These are phyloP conservation scores for Conchocele bisecta DNA, from an alignment of 2,888 invertebrate species.

Conservation along the genomic window DNA sequence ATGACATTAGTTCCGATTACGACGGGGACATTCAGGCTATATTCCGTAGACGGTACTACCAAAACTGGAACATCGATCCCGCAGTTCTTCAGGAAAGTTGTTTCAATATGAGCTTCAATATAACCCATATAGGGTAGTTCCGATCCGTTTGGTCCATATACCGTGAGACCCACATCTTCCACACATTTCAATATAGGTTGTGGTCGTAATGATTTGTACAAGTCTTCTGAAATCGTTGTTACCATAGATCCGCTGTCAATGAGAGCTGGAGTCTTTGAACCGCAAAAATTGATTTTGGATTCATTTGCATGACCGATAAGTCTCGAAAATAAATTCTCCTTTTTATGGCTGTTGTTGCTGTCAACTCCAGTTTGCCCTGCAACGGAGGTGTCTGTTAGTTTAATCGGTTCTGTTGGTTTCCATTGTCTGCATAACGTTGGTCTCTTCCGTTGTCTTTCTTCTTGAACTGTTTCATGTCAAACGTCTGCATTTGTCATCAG, in stretches of 20 bases:
- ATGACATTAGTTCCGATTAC: neutral
- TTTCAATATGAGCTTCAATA: neutral
- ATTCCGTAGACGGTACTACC: neutral
- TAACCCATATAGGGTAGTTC: neutral
- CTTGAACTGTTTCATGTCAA: no score
- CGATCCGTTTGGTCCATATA: neutral
- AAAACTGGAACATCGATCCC: neutral
- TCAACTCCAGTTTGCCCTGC: no score
- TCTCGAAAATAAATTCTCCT: neutral
- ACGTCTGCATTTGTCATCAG: no score
- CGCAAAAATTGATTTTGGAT: neutral
- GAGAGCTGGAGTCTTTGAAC: neutral
- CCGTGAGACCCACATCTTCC: neutral
- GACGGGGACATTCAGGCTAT: neutral
- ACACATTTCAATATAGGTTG: neutral
- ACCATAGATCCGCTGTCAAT: neutral
- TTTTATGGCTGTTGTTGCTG: neutral
- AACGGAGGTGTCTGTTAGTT: no score
- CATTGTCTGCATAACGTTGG: no score
- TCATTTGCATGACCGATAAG: conserved; percentile 1
- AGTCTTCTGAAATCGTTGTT: neutral
- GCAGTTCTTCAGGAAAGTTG: neutral
- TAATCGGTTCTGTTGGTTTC: no score
- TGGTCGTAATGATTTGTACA: neutral
- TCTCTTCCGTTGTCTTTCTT: no score